Conservation (phyloP, 2,113 vertebrate species). For the Cinclus cinclus region DNA sequence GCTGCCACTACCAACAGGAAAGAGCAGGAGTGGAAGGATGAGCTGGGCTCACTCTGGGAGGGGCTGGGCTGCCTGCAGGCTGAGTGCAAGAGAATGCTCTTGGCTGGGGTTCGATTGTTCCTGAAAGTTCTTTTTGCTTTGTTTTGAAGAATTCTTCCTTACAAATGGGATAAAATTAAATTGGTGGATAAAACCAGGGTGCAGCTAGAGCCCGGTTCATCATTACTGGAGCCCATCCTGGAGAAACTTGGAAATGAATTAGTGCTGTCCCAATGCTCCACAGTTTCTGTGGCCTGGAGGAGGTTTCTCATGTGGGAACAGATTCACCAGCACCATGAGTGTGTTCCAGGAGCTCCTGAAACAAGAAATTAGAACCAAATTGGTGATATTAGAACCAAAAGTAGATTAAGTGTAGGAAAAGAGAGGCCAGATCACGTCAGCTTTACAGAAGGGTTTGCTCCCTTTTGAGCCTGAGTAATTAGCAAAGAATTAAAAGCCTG, state of each 20-base stretch:
- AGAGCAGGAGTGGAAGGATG: neutral
- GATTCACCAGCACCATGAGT: fast-evolving
- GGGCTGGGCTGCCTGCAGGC: neutral
- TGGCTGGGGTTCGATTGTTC: neutral
- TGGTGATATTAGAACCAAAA: neutral
- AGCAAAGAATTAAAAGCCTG: neutral
- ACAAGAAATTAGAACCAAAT: neutral
- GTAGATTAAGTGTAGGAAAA: neutral
- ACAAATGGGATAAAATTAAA: fast-evolving
- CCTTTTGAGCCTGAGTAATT: neutral
- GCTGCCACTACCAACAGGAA: slow-evolving; percentile 7
- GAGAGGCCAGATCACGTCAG: fast-evolving
- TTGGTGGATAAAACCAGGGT: fast-evolving
- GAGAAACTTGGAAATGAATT: fast-evolving
- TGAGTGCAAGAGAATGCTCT: fast-evolving
- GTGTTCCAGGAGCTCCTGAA: neutral
- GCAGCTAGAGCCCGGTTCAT: too few species aligned
- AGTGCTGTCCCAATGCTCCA: fast-evolving
- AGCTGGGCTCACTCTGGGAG: fast-evolving
- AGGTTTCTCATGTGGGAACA: neutral
- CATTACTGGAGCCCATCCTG: neutral
- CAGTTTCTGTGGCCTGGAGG: neutral
- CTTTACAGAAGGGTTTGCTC: fast-evolving
- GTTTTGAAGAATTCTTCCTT: neutral
- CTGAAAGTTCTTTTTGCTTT: neutral